phyloP scores from a whole-genome alignment of 2,797 vertebrate species.

The Malurus leucopterus region DNA sequence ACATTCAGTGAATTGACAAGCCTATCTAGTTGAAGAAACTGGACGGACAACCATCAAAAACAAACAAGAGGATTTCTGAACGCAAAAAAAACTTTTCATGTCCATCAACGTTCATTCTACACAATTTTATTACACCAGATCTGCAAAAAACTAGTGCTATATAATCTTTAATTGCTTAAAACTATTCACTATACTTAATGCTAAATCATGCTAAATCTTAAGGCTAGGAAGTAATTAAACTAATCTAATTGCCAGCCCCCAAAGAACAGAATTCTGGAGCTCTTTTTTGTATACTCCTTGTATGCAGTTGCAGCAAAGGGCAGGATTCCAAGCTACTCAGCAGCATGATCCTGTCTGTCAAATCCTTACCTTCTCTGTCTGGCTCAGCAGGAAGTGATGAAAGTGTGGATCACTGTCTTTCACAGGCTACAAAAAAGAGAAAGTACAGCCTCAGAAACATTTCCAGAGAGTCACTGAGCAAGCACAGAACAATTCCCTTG shows the following conservation, averaged over 20 bases:
- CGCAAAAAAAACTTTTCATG: background rate
- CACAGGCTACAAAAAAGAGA: slow-evolving; percentile 82
- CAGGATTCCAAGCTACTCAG: background rate
- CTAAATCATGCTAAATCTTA: background rate
- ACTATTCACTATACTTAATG: background rate
- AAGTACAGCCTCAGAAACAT: slow-evolving; percentile 54
- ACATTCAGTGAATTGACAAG: background rate
- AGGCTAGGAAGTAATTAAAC: background rate
- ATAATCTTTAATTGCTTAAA: background rate
- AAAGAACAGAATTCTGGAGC: background rate
- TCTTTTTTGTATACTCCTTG: background rate
- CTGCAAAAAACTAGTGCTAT: background rate
- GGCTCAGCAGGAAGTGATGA: slow-evolving; percentile 96
- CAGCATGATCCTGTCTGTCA: background rate
- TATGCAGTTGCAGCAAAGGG: background rate
- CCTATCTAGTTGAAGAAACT: background rate
- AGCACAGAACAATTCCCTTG: background rate
- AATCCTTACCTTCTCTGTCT: slow-evolving; percentile 92
- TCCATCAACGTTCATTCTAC: background rate
- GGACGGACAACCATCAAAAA: background rate
- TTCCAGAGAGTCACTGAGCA: background rate
- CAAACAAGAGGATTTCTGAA: background rate
- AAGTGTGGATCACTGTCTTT: slow-evolving; percentile 94
- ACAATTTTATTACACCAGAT: background rate
- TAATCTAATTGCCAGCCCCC: background rate